Base-by-base conservation (phyloP, 2,113 vertebrate species). In the Arenaria interpres region DNA sequence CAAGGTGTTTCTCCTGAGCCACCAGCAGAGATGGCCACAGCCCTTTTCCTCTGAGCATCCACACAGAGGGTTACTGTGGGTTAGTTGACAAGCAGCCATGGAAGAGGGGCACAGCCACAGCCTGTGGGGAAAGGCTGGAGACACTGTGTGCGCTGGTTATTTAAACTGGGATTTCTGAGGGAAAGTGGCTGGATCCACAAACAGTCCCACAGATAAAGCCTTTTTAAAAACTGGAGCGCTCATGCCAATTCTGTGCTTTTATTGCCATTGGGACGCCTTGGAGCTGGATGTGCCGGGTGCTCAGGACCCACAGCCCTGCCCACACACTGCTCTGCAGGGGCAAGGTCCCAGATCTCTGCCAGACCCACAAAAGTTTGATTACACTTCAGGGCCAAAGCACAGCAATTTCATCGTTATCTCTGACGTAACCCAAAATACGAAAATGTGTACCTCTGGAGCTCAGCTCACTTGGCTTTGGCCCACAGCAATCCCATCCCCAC, bases 391-490 rank as follows among this genome's bases (percentile, higher is more conserved):
- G 32, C 51, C 43, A 20, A 30, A 43, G 53, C 30, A 15, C 2
- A 1, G 43, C 35, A 35, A 24, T 50, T 48, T 30, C 32, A 21
- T 43, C 0, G 0, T 43, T n/a, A 19, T 32, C 22, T 60, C 63
- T 51, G 35, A 21, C 1, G 1, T 35, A 72, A 56, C 19, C 14
- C 13, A 10, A 54, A 19, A 33, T 30, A 28, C 41, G n/a, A 21
- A 54, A 37, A 32, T 1, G 3, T 3, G 0, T 16, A 24, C n/a
- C 21, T 41, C 46, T 25, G 14, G 46, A 41, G n/a, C 24, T 71
- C 24, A 8, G 46, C 41, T 48, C 14, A 1, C 19, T 39, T 35
- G 21, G 17, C 18, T 56, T 56, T 50, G 25, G 41, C 39, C 48
- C 32, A 13, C 23, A 63, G 48, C 48, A 32, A 27, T 27, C 41